Percentiles rank a stretch among this genome's conserved stretches.
phyloP scores from a whole-genome alignment of 2,797 vertebrate species.

The Silurus aristotelis region DNA sequence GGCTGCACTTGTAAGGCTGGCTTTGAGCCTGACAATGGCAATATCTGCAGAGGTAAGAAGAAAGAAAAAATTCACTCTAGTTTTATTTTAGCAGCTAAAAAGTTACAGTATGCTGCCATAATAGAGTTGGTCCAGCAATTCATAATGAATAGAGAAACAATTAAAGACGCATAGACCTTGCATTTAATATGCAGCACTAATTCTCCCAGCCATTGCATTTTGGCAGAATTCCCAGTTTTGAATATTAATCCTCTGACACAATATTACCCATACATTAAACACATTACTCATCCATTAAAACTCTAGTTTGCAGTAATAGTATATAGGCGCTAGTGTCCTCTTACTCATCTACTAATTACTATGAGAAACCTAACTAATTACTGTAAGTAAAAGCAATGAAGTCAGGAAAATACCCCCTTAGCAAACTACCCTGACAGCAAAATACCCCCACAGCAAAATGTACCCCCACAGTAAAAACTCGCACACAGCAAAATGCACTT shows the following conservation, averaged over 20 bases:
- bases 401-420: not conserved
- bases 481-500: too few species aligned
- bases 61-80: not conserved
- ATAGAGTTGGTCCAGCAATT: too few species aligned
- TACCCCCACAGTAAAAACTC: not conserved
- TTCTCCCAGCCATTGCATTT: not conserved
- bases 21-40: constrained; percentile 92
- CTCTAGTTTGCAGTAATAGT: not conserved
- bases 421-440: not conserved
- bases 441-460: not conserved
- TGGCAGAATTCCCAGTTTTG: constrained; percentile 9
- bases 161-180: not conserved
- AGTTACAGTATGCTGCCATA: not conserved
- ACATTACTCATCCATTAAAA: not conserved
- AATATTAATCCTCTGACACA: constrained; percentile 7
- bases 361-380: not conserved
- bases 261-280: not conserved
- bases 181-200: constrained; percentile 1
- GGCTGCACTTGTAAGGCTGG: constrained; percentile 97
- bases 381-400: not conserved
- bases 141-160: not conserved
- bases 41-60: constrained; percentile 87
- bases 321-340: not conserved
- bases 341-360: not conserved
- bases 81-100: not conserved